These are phyloP conservation scores for Papilio polyxenes DNA, from an alignment of 1,140 invertebrate genomes.

Conservation along the genomic window DNA sequence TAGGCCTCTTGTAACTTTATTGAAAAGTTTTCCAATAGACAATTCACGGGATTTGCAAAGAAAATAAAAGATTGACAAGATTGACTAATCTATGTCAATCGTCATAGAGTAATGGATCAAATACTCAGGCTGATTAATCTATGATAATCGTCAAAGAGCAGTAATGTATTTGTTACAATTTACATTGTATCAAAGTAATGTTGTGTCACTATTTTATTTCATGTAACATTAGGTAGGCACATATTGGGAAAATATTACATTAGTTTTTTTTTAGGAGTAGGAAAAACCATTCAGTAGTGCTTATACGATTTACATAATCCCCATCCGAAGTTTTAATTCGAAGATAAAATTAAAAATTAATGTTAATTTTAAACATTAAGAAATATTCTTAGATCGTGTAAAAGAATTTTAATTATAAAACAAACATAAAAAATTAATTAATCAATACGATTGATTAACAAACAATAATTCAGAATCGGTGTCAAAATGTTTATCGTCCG, in stretches of 20 bases:
- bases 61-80: neutral
- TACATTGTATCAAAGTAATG: no score
- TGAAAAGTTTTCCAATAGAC: neutral
- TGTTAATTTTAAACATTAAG: constrained; percentile 22
- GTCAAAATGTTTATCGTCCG: constrained; percentile 9
- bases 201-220: no score
- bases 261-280: neutral
- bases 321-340: neutral
- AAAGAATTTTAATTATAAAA: constrained; percentile 15
- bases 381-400: neutral
- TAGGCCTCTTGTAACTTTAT: constrained; percentile 8
- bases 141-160: neutral
- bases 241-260: neutral
- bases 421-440: neutral
- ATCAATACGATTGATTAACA: neutral
- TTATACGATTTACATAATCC: neutral
- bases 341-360: constrained; percentile 9
- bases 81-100: neutral
- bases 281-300: neutral
- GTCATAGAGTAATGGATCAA: neutral
- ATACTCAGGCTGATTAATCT: neutral
- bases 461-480: neutral
- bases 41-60: neutral
- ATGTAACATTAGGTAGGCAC: no score
- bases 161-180: no score